Evolutionary conservation across 1,140 invertebrate species (phyloP).

Genomic region (Hermatobates lingyangjiaoensis): DNA sequence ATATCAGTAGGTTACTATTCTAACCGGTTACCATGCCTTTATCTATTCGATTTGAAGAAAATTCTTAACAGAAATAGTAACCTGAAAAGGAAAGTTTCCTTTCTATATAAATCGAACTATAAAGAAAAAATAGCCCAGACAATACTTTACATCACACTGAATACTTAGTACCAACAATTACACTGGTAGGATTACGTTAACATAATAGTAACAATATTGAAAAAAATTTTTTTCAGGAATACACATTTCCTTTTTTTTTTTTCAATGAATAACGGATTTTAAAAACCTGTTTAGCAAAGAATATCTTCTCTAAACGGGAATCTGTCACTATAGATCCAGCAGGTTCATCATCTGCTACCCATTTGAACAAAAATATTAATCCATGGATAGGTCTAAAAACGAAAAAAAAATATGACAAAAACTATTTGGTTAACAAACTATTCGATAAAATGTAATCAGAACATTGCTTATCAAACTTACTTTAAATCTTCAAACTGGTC

Average conservation of each 20-base stretch:
- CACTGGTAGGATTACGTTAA: no score
- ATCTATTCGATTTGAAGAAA: no score
- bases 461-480: constrained; percentile 31
- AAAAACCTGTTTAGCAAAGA: constrained; percentile 90
- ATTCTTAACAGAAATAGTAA: no score
- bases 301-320: constrained; percentile 70
- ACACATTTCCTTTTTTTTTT: neutral
- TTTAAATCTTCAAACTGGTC: constrained; percentile 76
- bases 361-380: constrained; percentile 97
- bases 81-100: no score
- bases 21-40: no score
- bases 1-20: no score
- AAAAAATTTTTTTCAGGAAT: constrained; percentile 3
- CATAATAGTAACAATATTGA: constrained; percentile 2
- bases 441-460: neutral
- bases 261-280: neutral
- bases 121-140: no score
- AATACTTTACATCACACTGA: no score
- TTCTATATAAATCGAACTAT: no score
- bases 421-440: neutral
- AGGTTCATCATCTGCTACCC: constrained; percentile 67
- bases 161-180: no score
- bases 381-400: constrained; percentile 81
- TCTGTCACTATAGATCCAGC: constrained; percentile 70
- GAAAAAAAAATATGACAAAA: constrained; percentile 16